Evolutionary conservation across 2,888 invertebrate genomes (phyloP).

Genomic region (Scaptomyza flava): DNA sequence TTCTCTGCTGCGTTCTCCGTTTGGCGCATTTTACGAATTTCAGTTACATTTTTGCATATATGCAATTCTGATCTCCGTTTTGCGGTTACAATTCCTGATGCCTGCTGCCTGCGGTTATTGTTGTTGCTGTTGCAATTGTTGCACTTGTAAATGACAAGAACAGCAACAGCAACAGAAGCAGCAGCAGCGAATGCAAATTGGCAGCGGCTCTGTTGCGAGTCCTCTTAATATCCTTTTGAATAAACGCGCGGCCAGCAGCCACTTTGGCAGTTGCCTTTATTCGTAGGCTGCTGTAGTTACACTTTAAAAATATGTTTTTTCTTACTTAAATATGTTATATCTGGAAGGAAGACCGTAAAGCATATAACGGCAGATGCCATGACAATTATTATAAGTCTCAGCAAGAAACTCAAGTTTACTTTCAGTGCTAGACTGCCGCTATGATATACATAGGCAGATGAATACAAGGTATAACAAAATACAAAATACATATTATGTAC

Average conservation of each 20-base stretch:
- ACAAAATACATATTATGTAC: too few species aligned
- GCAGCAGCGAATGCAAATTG: conserved; percentile 45
- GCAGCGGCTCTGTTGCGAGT: conserved; percentile 32
- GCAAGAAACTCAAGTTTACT: not conserved
- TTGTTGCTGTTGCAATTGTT: conserved; percentile 35
- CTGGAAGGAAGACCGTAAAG: not conserved
- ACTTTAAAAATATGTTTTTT: not conserved
- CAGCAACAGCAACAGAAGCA: conserved; percentile 32
- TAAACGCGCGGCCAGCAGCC: conserved; percentile 49
- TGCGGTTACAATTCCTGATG: conserved; percentile 61
- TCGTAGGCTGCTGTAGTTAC: conserved; percentile 16
- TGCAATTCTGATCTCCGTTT: conserved; percentile 73
- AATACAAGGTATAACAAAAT: too few species aligned
- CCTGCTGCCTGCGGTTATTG: conserved; percentile 41
- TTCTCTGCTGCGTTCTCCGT: conserved; percentile 1
- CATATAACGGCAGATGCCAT: not conserved
- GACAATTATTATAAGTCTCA: not conserved
- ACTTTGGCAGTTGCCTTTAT: conserved; percentile 46
- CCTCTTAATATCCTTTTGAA: conserved; percentile 68
- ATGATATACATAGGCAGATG: too few species aligned
- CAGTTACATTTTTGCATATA: conserved; percentile 70
- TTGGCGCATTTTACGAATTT: conserved; percentile 61
- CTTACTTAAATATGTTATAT: not conserved
- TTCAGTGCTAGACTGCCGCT: not conserved
- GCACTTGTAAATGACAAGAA: conserved; percentile 68